These are phyloP conservation scores for Setophaga kirtlandii DNA, from an alignment of 2,113 vertebrate species.

Conservation along the genomic window DNA sequence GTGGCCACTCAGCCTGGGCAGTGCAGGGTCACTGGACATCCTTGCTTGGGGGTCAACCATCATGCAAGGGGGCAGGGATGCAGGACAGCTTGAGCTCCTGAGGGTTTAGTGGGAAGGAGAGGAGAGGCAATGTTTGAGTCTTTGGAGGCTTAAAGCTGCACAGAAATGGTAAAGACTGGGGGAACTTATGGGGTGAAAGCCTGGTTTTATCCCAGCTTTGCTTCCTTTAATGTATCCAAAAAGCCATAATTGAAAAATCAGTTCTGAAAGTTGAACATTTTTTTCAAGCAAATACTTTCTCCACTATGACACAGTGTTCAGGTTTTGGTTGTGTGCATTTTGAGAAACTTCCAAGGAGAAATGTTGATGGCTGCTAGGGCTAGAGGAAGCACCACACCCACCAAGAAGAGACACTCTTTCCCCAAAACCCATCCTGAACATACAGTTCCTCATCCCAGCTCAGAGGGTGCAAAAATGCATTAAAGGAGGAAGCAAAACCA, in stretches of 20 bases:
- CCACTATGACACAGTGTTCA: not conserved
- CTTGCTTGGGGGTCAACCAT: not conserved
- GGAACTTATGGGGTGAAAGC: not conserved
- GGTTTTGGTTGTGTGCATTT: not conserved
- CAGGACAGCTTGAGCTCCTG: not conserved
- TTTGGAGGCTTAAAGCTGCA: not conserved
- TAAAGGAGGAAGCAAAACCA: constrained; percentile 20
- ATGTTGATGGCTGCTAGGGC: not conserved
- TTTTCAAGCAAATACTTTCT: not conserved
- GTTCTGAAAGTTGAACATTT: not conserved
- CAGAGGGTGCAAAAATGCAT: not conserved
- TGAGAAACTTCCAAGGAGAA: not conserved
- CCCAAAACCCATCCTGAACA: not conserved
- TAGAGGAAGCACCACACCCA: not conserved
- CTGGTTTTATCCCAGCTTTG: not conserved
- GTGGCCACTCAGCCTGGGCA: not conserved
- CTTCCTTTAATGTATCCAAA: not conserved
- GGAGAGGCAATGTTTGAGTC: not conserved
- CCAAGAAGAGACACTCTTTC: not conserved
- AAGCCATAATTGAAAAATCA: not conserved
- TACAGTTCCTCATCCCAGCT: not conserved
- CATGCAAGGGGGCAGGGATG: not conserved
- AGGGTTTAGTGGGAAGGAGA: not conserved
- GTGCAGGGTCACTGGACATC: fast-evolving
- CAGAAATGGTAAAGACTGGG: not conserved